Evolutionary conservation across 1,140 invertebrate genomes (phyloP).

Genomic region (Anadara kagoshimensis): DNA sequence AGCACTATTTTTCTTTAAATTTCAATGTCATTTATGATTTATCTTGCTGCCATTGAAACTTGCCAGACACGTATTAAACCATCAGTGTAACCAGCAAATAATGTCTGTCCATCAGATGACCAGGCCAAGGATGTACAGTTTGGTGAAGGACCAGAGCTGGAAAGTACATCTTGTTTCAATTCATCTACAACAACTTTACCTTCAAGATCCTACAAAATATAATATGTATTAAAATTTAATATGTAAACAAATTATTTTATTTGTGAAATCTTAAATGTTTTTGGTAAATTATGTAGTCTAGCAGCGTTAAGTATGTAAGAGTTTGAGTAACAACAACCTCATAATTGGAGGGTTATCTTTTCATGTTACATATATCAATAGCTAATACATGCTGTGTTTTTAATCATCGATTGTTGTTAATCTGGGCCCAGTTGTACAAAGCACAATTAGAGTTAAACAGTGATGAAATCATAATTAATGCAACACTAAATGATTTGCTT

Average conservation of each 20-base stretch:
- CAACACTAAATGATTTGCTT: too few species aligned
- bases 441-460: too few species aligned
- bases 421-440: too few species aligned
- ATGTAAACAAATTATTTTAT: too few species aligned
- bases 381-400: too few species aligned
- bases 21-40: slow-evolving; percentile 13
- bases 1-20: slow-evolving; percentile 6
- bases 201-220: slow-evolving; percentile 99
- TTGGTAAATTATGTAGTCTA: not conserved
- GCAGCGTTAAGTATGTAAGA: not conserved
- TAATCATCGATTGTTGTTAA: too few species aligned
- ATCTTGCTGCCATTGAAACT: slow-evolving; percentile 78
- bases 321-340: too few species aligned
- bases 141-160: slow-evolving; percentile 83
- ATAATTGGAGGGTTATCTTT: too few species aligned
- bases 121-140: slow-evolving; percentile 98
- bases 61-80: slow-evolving; percentile 99
- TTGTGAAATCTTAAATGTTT: too few species aligned
- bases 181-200: slow-evolving; percentile 99
- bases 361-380: too few species aligned
- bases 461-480: too few species aligned
- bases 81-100: slow-evolving; percentile 99
- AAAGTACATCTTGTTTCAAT: slow-evolving; percentile 94
- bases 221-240: too few species aligned
- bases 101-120: slow-evolving; percentile 98